Percentiles rank a stretch among this genome's conserved stretches.
Evolutionary conservation across 2,888 invertebrate genomes (phyloP).

Genomic region (Pocota personata): DNA sequence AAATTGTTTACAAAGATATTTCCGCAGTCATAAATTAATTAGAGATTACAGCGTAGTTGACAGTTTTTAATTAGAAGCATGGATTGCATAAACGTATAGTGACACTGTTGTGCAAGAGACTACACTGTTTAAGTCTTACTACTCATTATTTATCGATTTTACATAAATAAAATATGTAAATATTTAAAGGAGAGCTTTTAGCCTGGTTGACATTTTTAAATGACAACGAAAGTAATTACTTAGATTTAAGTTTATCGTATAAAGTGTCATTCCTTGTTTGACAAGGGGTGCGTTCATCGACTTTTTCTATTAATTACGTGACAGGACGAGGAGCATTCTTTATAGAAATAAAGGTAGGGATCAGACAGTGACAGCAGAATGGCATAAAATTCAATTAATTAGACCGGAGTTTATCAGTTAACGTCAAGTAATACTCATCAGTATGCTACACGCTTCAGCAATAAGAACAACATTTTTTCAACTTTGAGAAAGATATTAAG

Average conservation of each 20-base stretch:
- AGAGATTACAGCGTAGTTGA: conserved; percentile 56
- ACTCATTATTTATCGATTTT: conserved; percentile 42
- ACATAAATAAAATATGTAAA: conserved; percentile 18
- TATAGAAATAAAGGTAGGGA: neutral
- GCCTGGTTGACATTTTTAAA: conserved; percentile 6
- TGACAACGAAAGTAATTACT: conserved; percentile 6
- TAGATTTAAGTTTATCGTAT: neutral
- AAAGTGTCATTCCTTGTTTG: neutral
- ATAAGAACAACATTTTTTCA: too few species aligned
- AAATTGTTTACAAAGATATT: conserved; percentile 46
- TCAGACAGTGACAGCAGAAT: neutral
- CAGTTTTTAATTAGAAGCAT: conserved; percentile 50
- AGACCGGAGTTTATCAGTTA: neutral
- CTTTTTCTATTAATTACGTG: neutral
- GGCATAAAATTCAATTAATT: neutral
- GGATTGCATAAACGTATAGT: conserved; percentile 45
- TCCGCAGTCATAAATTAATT: conserved; percentile 64
- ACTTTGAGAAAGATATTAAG: too few species aligned
- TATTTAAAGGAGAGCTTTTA: neutral
- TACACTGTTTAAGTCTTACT: neutral
- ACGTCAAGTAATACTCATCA: neutral
- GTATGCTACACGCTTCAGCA: neutral
- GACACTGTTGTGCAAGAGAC: neutral
- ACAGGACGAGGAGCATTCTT: neutral
- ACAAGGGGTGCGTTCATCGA: neutral